phyloP scores from a whole-genome alignment of 2,113 vertebrate genomes.

The Gallinago paraguaiae region DNA sequence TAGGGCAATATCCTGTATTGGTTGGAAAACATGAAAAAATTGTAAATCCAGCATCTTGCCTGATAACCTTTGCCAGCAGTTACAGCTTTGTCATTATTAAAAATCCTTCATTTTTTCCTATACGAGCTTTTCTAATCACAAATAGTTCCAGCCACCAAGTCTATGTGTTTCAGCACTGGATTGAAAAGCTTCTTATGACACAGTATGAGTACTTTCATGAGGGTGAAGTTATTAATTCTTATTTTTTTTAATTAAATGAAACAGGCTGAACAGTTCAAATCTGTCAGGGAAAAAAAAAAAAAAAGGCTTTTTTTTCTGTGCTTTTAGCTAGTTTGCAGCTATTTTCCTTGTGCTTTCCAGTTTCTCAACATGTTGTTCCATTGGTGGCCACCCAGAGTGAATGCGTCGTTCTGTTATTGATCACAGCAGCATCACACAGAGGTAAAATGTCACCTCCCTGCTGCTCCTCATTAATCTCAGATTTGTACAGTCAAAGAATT shows the following conservation, averaged over 20 bases:
- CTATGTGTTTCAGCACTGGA: background rate
- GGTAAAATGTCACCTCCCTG: conserved; percentile 49
- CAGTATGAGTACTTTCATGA: background rate
- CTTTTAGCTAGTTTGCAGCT: background rate
- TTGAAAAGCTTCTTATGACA: background rate
- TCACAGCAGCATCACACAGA: conserved; percentile 26
- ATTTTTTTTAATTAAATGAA: background rate
- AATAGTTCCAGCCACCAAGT: background rate
- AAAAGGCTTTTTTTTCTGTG: background rate
- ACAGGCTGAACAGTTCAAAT: background rate
- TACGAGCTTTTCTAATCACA: background rate
- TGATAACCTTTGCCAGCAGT: background rate
- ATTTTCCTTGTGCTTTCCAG: background rate
- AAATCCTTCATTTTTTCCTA: background rate
- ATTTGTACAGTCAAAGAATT: conserved; percentile 2
- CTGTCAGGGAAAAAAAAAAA: background rate
- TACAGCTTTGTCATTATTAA: background rate
- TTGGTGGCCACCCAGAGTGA: background rate
- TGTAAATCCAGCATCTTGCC: background rate
- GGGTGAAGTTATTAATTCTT: background rate
- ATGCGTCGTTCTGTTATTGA: conserved; percentile 14
- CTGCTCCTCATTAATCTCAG: conserved; percentile 49
- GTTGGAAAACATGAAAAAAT: background rate
- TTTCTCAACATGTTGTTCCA: background rate
- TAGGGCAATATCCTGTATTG: rapidly evolving